Base-by-base conservation (phyloP, 53 echinoderm and acorn worm genomes). In the Pentamera pediparva region DNA sequence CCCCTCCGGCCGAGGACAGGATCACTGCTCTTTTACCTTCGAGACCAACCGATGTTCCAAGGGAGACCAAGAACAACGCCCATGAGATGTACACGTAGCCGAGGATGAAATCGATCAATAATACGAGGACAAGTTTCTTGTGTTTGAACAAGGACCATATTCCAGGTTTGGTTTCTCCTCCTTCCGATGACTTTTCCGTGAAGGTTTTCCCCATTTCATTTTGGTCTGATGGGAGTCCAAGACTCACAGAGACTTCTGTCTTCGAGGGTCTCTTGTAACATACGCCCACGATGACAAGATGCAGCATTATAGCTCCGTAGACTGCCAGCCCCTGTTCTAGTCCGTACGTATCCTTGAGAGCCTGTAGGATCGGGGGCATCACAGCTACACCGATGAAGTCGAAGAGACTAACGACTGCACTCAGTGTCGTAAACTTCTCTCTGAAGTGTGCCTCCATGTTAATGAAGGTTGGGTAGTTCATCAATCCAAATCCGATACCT, bases 11-110 rank as follows among this genome's bases (percentile, higher is more conserved):
- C 9, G 67, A 43, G 6, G 67, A 67, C 3, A 67, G 18, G 13
- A 43, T 43, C 4, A 67, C 67, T 4, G 67, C 67, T 15, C 18
- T 15, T 10, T 67, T 31, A n/a, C 15, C 21, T 4, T 11, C 18
- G 25, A 67, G 30, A 22, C 67, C 67, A 24, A 41, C 1, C 27
- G 67, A 22, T 22, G 45, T 43, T 21, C 67, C 67, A 41, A 43
- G 10, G 6, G 67, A 26, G 0, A 67, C 30, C 3, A 67, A 30
- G 45, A 67, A 67, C 3, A 67, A 30, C 0, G 67, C 67, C 67
- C 67, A 67, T 3, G 54, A 54, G 28, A 54, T 54, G 54, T 54
- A 54, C n/a, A 54, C 54, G 54, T 13, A 54, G n/a, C n/a, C n/a
- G n/a, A n/a, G n/a, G n/a, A n/a, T n/a, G n/a, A n/a, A n/a, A n/a